A percentile compares a stretch with the other conserved stretches of the same genome.
phyloP scores from a whole-genome alignment of 2,113 vertebrate species.

The Gadus macrocephalus region DNA sequence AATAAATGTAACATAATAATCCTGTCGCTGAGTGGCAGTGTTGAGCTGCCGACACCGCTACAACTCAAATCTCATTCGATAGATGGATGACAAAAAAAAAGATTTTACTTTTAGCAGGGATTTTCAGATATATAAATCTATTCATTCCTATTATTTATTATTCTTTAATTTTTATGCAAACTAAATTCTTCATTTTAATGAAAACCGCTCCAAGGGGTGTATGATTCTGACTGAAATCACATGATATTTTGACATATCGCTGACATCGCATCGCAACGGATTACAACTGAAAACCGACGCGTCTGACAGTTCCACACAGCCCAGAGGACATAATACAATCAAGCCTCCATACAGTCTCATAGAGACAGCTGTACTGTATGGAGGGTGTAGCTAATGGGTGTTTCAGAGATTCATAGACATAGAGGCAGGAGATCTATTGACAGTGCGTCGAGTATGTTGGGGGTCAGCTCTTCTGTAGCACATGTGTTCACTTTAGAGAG shows the following conservation, averaged over 20 bases:
- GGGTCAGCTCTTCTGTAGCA: constrained; percentile 40
- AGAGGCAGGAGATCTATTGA: not conserved
- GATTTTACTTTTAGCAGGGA: not conserved
- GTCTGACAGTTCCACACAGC: too few relatives aligned
- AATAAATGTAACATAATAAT: not conserved
- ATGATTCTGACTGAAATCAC: not conserved
- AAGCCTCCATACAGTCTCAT: too few relatives aligned
- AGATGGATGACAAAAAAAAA: not conserved
- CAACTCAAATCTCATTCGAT: too few relatives aligned
- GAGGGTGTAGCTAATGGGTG: not conserved
- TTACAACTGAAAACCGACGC: too few relatives aligned
- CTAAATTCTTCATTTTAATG: too few relatives aligned
- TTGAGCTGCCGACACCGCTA: not conserved
- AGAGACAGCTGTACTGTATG: too few relatives aligned
- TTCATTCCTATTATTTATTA: too few relatives aligned
- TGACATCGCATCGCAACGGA: not conserved
- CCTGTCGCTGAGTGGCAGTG: not conserved
- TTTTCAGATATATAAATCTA: not conserved
- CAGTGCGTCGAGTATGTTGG: not conserved
- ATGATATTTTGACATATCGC: not conserved
- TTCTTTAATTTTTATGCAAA: too few relatives aligned
- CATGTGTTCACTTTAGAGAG: constrained; percentile 73
- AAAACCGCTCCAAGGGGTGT: too few relatives aligned
- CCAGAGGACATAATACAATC: too few relatives aligned
- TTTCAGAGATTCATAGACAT: not conserved